Evolutionary conservation across 2,797 vertebrate genomes (phyloP), one percentile per base, ranked within the genome.

Genomic region (Numenius phaeopus): DNA sequence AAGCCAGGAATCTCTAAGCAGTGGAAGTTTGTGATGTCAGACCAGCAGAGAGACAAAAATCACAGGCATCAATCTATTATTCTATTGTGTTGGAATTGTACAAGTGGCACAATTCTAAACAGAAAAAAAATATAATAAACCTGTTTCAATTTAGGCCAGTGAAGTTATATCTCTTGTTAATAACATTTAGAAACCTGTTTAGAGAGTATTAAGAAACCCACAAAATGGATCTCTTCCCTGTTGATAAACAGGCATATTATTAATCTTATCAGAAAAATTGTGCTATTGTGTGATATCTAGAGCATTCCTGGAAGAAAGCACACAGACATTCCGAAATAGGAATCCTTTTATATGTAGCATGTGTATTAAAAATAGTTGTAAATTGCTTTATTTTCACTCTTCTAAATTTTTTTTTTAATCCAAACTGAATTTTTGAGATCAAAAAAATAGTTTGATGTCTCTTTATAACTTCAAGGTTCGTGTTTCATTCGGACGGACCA

Each of bases 401-500:
- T 86, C 26, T 82, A 8, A 46, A 11, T 46, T 46, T 37, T 10
- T 58, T 73, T 88, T 81, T 77, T 71, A 65, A 88, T 9, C 7
- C 30, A 66, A 49, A 72, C 23, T 66, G 42, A 78, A 62, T 69
- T 86, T 94, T 87, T 77, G 54, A 72, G 40, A 44, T 78, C 2
- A 59, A 76, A 87, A 65, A 44, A 64, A 44, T 47, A n/a, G 19
- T 70, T 54, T 83, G 12, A 39, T 90, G 73, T 92, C 67, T 90
- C 79, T 87, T 65, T 95, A 15, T 94, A 34, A 65, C 95, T 92
- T 96, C 47, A 97, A 99, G 99, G 99, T 66, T 96, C 99, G 0
- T 99, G 99, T 97, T 99, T 99, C 97, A 99, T 99, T 97, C 98
- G 99, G 92, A 99, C 99, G 7, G 99, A 99, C 93, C 99, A 99